Conservation (phyloP, 2,888 invertebrate genomes). For the Baccha elongata region DNA sequence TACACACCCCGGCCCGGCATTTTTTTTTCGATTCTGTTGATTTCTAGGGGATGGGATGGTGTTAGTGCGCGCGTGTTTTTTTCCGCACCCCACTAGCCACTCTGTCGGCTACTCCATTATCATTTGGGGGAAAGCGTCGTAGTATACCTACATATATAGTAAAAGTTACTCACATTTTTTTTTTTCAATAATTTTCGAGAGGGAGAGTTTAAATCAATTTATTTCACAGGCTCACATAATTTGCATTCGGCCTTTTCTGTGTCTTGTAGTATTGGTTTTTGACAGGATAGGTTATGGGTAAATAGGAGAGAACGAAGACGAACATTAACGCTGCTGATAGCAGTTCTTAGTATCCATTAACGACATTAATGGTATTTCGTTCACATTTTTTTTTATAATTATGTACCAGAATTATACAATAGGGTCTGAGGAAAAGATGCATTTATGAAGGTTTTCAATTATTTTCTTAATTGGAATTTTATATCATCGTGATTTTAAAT, state of each 20-base stretch:
- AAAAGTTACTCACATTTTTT: slow-evolving; percentile 32
- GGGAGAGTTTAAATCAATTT: slow-evolving; percentile 47
- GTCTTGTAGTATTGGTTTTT: no score
- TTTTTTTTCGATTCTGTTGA: background rate
- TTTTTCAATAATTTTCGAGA: slow-evolving; percentile 23
- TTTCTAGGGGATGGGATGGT: slow-evolving; percentile 35
- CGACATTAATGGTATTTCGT: background rate
- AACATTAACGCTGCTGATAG: no score
- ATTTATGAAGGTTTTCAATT: background rate
- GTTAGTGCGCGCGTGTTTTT: slow-evolving; percentile 66
- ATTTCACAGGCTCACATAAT: slow-evolving; percentile 48
- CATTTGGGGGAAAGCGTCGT: slow-evolving; percentile 16
- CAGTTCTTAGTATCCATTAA: slow-evolving; percentile 15
- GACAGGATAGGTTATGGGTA: background rate
- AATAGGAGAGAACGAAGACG: background rate
- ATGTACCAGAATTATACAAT: no score
- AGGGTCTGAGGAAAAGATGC: background rate
- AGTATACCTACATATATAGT: no score
- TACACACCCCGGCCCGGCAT: slow-evolving; percentile 40
- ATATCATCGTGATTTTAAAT: background rate
- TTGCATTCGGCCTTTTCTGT: slow-evolving; percentile 39
- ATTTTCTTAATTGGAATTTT: background rate
- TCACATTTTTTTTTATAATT: slow-evolving; percentile 11
- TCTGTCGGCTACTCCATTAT: background rate
- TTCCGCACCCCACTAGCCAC: slow-evolving; percentile 7